Percentiles rank a stretch among this genome's conserved stretches.
These are phyloP conservation scores for Alexandromys fortis DNA, from an alignment of 2,113 vertebrate species.

Conservation along the genomic window DNA sequence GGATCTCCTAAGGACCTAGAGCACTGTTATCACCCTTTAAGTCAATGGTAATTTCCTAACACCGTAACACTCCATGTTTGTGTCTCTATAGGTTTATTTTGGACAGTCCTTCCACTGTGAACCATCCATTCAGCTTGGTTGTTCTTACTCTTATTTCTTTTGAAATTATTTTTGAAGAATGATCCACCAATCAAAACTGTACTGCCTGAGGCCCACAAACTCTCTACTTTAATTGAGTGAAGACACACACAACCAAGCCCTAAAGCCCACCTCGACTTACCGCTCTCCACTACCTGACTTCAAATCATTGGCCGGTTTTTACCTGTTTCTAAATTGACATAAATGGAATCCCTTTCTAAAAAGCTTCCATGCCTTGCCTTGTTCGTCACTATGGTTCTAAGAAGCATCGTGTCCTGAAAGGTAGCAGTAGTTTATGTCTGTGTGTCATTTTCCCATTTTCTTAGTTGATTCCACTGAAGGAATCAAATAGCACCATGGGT, in stretches of 20 bases:
- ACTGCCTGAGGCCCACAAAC: not conserved
- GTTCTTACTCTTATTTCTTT: constrained; percentile 7
- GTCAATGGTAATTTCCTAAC: not conserved
- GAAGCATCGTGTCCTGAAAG: not conserved
- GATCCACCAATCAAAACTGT: not conserved
- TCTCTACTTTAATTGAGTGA: not conserved
- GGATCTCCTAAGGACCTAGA: not conserved
- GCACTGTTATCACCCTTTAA: not conserved
- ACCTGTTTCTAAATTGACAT: not conserved
- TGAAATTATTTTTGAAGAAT: constrained; percentile 24
- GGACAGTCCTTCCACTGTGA: constrained; percentile 1
- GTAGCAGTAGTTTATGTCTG: not conserved
- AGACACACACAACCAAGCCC: not conserved
- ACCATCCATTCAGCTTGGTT: not conserved
- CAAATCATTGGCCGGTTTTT: not conserved
- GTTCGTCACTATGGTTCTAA: not conserved
- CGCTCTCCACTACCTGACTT: not conserved
- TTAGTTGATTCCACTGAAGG: not conserved
- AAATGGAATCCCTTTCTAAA: not conserved
- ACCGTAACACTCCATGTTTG: not conserved
- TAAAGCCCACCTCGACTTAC: not conserved
- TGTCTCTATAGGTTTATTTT: not conserved
- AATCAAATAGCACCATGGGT: too few species aligned
- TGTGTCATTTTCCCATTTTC: not conserved
- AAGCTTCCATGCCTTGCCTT: not conserved